A percentile compares a stretch with the other conserved stretches of the same genome.
phyloP scores from a whole-genome alignment of 2,888 invertebrate genomes.

The Stenotaenia linearis region DNA sequence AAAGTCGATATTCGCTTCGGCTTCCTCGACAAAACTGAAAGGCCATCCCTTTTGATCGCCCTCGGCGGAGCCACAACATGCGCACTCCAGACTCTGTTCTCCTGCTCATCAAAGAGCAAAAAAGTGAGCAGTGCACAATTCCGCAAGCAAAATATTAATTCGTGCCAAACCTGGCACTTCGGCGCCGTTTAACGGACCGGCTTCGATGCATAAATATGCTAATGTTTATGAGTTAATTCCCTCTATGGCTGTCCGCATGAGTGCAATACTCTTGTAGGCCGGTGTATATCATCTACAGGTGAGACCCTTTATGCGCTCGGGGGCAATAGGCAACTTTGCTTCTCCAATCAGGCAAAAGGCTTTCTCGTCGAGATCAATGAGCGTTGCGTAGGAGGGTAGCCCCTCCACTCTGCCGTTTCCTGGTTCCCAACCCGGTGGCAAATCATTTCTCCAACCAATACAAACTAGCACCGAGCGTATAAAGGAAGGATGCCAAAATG shows the following conservation, averaged over 20 bases:
- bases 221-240: background rate
- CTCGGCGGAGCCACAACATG: slow-evolving; percentile 21
- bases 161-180: background rate
- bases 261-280: background rate
- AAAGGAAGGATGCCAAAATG: background rate
- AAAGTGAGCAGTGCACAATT: no score
- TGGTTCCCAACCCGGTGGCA: slow-evolving; percentile 26
- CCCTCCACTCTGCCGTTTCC: background rate
- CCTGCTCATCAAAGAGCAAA: no score
- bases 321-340: slow-evolving; percentile 4
- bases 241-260: background rate
- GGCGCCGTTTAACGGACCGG: slow-evolving; percentile 1
- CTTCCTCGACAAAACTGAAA: background rate
- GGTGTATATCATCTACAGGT: slow-evolving; percentile 5
- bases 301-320: slow-evolving; percentile 20
- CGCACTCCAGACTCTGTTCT: no score
- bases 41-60: slow-evolving; percentile 21
- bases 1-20: background rate
- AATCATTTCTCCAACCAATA: slow-evolving; percentile 21
- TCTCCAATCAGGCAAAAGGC: slow-evolving; percentile 23
- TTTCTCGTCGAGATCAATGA: slow-evolving; percentile 11
- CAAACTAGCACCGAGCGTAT: background rate
- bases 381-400: background rate
- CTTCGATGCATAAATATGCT: background rate
- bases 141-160: background rate